Evolutionary conservation across 2,113 vertebrate genomes (phyloP).

Genomic region (Capreolus pygargus): DNA sequence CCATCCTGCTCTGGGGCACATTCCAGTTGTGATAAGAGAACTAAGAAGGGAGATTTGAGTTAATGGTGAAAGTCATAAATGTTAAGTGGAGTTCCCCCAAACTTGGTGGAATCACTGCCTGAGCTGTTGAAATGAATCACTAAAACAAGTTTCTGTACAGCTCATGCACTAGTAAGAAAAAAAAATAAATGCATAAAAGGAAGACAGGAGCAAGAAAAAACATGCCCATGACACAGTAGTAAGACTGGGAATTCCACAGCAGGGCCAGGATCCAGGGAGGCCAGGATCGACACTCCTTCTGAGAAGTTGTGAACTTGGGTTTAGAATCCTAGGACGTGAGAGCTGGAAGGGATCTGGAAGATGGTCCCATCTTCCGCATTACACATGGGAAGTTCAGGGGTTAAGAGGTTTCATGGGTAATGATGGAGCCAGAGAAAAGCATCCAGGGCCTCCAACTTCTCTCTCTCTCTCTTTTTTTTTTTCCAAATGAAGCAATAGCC

Average conservation of each 20-base stretch:
- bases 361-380: accelerated
- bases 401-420: background rate
- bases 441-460: background rate
- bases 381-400: background rate
- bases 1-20: background rate
- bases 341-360: background rate
- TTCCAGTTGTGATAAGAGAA: background rate
- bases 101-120: background rate
- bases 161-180: conserved; percentile 25
- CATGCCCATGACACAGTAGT: background rate
- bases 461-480: background rate
- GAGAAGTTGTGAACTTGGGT: background rate
- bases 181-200: background rate
- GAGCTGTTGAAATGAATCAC: conserved; percentile 49
- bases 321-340: background rate
- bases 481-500: background rate
- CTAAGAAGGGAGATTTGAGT: background rate
- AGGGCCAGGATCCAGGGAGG: background rate
- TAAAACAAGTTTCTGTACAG: conserved; percentile 50
- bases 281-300: background rate
- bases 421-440: background rate
- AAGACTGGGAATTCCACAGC: background rate
- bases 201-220: background rate
- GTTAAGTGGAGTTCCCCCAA: background rate
- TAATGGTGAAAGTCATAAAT: background rate